Percentiles rank a stretch among this genome's conserved stretches.
Conservation (phyloP, 2,888 invertebrate species). For the Drosophila paranaensis region DNA sequence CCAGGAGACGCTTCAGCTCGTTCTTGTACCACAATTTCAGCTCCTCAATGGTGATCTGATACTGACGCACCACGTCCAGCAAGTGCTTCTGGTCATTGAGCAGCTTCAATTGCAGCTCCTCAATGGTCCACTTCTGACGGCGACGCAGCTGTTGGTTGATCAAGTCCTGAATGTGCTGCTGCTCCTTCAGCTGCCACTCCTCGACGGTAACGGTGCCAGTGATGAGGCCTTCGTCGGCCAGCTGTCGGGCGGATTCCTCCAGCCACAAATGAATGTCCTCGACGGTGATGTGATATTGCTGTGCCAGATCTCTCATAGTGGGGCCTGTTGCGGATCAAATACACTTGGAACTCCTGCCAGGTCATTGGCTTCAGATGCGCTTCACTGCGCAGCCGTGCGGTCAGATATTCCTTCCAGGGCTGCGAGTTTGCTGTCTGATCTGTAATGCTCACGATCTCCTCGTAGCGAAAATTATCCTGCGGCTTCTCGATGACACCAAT, state of each 20-base stretch:
- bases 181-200: slow-evolving; percentile 79
- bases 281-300: slow-evolving; percentile 73
- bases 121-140: slow-evolving; percentile 79
- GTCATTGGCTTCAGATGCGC: slow-evolving; percentile 69
- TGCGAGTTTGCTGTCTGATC: slow-evolving; percentile 39
- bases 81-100: slow-evolving; percentile 69
- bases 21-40: slow-evolving; percentile 78
- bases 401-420: slow-evolving; percentile 75
- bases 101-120: slow-evolving; percentile 78
- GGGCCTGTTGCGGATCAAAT: slow-evolving; percentile 65
- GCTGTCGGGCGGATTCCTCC: slow-evolving; percentile 61
- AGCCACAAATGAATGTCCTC: slow-evolving; percentile 80
- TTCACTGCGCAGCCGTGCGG: slow-evolving; percentile 66
- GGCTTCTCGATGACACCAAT: slow-evolving; percentile 73
- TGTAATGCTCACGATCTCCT: slow-evolving; percentile 54
- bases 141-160: slow-evolving; percentile 70
- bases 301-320: slow-evolving; percentile 73
- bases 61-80: slow-evolving; percentile 68
- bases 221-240: slow-evolving; percentile 69
- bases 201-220: slow-evolving; percentile 46
- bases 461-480: slow-evolving; percentile 49
- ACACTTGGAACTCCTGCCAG: slow-evolving; percentile 76
- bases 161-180: slow-evolving; percentile 72
- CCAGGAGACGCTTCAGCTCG: slow-evolving; percentile 73
- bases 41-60: slow-evolving; percentile 73